A percentile compares a stretch with the other conserved stretches of the same genome.
phyloP scores from a whole-genome alignment of 2,113 vertebrate species.

The Pachyramphus minor region DNA sequence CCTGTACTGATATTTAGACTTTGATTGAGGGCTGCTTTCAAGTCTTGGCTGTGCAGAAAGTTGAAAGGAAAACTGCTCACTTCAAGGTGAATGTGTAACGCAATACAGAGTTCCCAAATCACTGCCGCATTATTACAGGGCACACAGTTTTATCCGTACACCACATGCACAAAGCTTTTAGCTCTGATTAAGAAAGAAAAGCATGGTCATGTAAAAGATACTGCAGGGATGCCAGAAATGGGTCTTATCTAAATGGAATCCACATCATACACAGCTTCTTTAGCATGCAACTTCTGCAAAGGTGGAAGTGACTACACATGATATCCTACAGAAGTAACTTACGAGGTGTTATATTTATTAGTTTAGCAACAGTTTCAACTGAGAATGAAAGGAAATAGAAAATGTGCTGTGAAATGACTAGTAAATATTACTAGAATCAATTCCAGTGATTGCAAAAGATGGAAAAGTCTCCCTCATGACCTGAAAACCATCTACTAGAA shows the following conservation, averaged over 20 bases:
- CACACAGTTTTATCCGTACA: not conserved
- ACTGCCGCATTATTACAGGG: not conserved
- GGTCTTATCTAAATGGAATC: not conserved
- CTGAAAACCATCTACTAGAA: not conserved
- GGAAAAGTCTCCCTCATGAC: not conserved
- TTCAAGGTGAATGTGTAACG: not conserved
- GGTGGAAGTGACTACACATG: not conserved
- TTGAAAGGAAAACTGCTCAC: not conserved
- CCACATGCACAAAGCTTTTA: not conserved
- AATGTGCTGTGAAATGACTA: not conserved
- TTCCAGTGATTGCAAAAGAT: not conserved
- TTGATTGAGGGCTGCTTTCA: not conserved
- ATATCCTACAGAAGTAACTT: not conserved
- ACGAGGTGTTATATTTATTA: not conserved
- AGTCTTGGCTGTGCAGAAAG: not conserved
- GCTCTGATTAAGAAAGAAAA: not conserved
- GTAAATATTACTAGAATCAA: not conserved
- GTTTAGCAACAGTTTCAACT: not conserved
- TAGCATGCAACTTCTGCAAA: not conserved
- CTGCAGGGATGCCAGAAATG: not conserved
- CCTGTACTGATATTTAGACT: not conserved
- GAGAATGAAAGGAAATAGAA: not conserved
- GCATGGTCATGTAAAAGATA: not conserved
- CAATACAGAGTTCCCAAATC: not conserved
- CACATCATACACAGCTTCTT: fast-evolving